Evolutionary conservation across 2,797 vertebrate species (phyloP), one percentile per base, ranked within the genome.

Genomic region (Sebastes oblongus): DNA sequence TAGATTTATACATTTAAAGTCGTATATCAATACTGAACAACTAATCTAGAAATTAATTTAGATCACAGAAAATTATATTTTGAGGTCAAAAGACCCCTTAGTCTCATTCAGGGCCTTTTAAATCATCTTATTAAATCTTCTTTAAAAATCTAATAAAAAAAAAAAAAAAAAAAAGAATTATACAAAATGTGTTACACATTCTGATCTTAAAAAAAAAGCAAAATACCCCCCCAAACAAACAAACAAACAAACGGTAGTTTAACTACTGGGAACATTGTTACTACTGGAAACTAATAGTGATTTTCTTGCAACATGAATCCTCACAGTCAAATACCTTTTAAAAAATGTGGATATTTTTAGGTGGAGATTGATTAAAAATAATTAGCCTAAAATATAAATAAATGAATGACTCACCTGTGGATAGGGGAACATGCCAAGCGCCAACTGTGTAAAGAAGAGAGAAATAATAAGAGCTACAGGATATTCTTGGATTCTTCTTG

Each of bases 391-490:
- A 42, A 61, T 18, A 32, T 0, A 52, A 77, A 20, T 60, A 27
- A 50, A 59, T 64, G 4, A 8, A 60, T 84, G 82, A 96, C 98
- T 98, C 95, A 98, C 98, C 98, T 99, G 98, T 96, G 98, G 98
- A 94, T 99, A 99, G 75, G 98, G 98, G 95, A 99, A 99, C 94
- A 97, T 97, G 93, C 98, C 98, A 86, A 99, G 96, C 46, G 97
- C 98, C 95, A 99, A 95, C 98, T 99, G 96, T 83, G 68, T 52
- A 80, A 75, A 85, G 77, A 78, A 58, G n/a, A 82, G 36, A 46
- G 20, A 14, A 66, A 20, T 1, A 34, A 27, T 73, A n/a, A 72
- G 39, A 24, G 18, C 8, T 25, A 10, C 5, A 61, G 16, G 3
- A 59, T 24, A 72, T 18, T 61, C 9, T 68, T 5, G 18, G 3